Base-by-base conservation (phyloP, 2,888 invertebrate genomes). In the Caenorhabditis sp. region DNA sequence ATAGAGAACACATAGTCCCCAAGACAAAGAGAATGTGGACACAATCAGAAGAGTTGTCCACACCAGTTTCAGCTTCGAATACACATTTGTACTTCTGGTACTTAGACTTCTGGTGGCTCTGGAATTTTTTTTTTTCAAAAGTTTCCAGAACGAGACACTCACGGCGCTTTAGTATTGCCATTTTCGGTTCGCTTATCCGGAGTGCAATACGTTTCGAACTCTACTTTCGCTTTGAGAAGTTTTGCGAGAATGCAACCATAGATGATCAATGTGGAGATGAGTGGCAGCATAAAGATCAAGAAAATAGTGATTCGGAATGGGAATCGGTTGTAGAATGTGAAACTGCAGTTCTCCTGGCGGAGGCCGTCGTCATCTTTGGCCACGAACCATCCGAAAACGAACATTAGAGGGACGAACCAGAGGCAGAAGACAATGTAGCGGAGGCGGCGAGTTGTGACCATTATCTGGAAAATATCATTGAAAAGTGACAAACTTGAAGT, bases 11-110 rank as follows among this genome's bases (percentile, higher is more conserved):
- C 89, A 89, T 5, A 88, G 80, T 32, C 90, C 90, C 90, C 90
- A 90, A 8, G 89, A 89, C 24, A 90, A 74, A 4, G 88, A 85
- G 69, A 90, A 90, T 15, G 89, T 88, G 9, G 85, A 85, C 22
- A 90, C 82, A 65, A 90, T 90, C 15, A 90, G 78, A 11, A 90
- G 84, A 15, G 90, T 90, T 37, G 90, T 90, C 88, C 89, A 89
- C 8, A 90, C 88, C 20, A 90, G 69, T 61, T 90, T 90, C 55
- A 90, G 72, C 32, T 88, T 87, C 5, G 85, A 85, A 18, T 86
- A 81, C 0, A 86, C 83, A 37, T 84, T 86, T 20, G 86, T 84
- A 2, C 76, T 79, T 56, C 86, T 77, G 9, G 77, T 67, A 32
- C 70, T 76, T 35, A 51, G 55, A 51, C 67, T 76, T 65, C 76